Percentiles rank a stretch among this genome's conserved stretches.
Evolutionary conservation across 2,797 vertebrate genomes (phyloP).

Genomic region (Champsocephalus gunnari): DNA sequence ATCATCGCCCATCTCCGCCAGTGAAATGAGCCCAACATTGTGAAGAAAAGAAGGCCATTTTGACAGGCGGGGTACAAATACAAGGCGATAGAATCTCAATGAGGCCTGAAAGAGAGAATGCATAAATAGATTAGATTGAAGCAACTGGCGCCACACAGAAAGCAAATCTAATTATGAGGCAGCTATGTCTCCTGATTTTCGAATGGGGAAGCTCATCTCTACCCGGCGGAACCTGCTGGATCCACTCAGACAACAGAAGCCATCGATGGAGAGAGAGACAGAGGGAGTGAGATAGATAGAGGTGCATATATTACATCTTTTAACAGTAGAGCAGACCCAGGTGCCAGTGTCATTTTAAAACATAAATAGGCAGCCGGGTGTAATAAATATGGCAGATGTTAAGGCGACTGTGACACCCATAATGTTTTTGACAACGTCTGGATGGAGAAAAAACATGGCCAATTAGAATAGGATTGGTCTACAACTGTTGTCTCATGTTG

Average conservation of each 20-base stretch:
- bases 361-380: conserved; percentile 53
- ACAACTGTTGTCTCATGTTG: conserved; percentile 20
- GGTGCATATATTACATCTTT: conserved; percentile 65
- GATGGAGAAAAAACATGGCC: conserved; percentile 36
- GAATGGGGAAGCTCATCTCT: conserved; percentile 77
- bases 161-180: conserved; percentile 86
- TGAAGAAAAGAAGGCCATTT: conserved; percentile 78
- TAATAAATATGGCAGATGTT: conserved; percentile 57
- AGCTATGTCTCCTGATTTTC: conserved; percentile 78
- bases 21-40: conserved; percentile 83
- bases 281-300: conserved; percentile 34
- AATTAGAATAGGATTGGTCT: conserved; percentile 36
- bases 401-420: conserved; percentile 35
- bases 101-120: conserved; percentile 85
- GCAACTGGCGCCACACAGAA: conserved; percentile 80
- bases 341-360: conserved; percentile 50
- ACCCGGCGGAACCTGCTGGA: conserved; percentile 72
- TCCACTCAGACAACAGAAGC: conserved; percentile 71
- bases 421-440: conserved; percentile 34
- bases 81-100: conserved; percentile 86
- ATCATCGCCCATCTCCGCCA: conserved; percentile 78
- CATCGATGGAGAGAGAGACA: conserved; percentile 58
- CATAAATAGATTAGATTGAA: conserved; percentile 87
- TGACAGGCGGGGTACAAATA: conserved; percentile 84
- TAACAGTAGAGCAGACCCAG: conserved; percentile 48